Evolutionary conservation across 2,113 vertebrate species (phyloP).

Genomic region (Pangasianodon gigas): DNA sequence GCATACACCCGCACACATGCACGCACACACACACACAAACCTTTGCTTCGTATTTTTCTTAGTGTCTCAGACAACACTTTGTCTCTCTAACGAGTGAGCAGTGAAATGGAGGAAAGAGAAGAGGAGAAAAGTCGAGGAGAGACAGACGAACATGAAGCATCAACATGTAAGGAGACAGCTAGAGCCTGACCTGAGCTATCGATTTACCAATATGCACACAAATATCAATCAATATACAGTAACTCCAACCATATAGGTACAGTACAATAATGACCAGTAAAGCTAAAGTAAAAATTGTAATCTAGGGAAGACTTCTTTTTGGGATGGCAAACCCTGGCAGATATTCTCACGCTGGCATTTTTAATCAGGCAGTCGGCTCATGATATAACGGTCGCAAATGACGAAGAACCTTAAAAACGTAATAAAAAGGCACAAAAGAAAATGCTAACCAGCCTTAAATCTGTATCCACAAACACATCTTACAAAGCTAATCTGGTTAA

Average conservation of each 20-base stretch:
- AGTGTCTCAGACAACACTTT: slow-evolving; percentile 59
- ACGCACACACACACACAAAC: neutral
- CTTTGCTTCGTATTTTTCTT: slow-evolving; percentile 43
- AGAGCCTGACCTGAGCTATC: neutral
- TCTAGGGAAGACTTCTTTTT: neutral
- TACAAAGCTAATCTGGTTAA: neutral
- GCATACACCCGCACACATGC: neutral
- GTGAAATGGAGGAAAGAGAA: slow-evolving; percentile 14
- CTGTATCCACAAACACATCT: neutral
- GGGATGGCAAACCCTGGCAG: neutral
- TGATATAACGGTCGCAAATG: neutral
- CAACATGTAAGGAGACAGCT: neutral
- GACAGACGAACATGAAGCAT: neutral
- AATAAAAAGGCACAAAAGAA: neutral
- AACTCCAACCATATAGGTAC: neutral
- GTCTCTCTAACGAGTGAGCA: slow-evolving; percentile 65
- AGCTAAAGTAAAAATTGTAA: too few species aligned
- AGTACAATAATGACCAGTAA: neutral
- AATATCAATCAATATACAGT: slow-evolving; percentile 6
- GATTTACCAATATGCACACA: neutral
- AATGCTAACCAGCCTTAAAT: neutral
- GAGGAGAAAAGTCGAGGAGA: slow-evolving; percentile 40
- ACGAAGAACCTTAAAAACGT: neutral
- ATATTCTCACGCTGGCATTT: neutral
- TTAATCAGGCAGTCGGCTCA: neutral